Evolutionary conservation across 2,797 vertebrate genomes (phyloP).

Genomic region (Sitta carolinensis): DNA sequence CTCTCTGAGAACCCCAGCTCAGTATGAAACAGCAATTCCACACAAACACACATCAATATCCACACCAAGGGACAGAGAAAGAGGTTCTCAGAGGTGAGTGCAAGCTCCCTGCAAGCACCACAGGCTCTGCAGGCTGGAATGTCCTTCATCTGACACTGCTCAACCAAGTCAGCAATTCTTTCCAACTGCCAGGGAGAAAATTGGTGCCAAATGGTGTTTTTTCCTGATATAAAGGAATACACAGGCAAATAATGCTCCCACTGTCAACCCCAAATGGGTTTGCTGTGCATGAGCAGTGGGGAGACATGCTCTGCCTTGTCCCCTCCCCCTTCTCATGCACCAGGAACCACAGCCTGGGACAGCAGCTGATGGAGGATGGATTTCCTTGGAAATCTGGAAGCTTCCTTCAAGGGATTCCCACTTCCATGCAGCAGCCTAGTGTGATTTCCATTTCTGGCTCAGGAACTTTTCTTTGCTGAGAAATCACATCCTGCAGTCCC

Average conservation of each 20-base stretch:
- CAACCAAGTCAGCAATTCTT: background rate
- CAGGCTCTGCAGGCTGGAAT: background rate
- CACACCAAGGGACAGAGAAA: background rate
- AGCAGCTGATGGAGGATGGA: background rate
- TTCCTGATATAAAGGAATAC: constrained; percentile 17
- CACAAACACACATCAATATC: too few species aligned
- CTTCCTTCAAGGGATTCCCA: background rate
- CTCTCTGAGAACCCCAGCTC: background rate
- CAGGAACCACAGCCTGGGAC: background rate
- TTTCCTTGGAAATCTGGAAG: background rate
- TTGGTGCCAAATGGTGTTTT: constrained; percentile 9
- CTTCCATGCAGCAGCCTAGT: accelerated
- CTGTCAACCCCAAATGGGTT: background rate
- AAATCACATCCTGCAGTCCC: background rate
- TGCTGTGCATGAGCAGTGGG: background rate
- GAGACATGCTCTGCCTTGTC: background rate
- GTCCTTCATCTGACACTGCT: background rate
- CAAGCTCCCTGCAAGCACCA: background rate
- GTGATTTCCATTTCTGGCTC: background rate
- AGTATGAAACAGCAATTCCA: background rate
- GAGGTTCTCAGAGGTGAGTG: background rate
- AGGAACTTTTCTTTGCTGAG: background rate
- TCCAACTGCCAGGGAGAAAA: background rate
- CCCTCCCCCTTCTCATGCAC: background rate
- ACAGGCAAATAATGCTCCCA: background rate